Conservation (phyloP, 2,113 vertebrate genomes). For the Macrotis lagotis region DNA sequence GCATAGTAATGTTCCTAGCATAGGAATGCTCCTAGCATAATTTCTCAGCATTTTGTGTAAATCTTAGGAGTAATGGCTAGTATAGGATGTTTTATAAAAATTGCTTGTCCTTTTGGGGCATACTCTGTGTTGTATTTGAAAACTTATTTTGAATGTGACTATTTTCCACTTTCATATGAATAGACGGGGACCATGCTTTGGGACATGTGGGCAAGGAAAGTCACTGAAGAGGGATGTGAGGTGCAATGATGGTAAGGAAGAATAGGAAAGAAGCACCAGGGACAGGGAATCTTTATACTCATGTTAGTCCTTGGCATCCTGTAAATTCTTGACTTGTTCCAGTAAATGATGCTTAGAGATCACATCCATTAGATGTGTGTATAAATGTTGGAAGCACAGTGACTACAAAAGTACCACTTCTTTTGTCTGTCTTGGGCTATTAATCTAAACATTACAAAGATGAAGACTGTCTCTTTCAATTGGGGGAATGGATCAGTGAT, state of each 20-base stretch:
- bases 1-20: neutral
- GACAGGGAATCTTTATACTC: neutral
- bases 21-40: too few species aligned
- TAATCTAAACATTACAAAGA: neutral
- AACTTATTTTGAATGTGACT: neutral
- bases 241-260: neutral
- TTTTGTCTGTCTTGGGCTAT: neutral
- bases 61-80: neutral
- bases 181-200: neutral
- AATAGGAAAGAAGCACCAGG: neutral
- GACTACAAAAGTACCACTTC: neutral
- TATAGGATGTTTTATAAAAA: too few species aligned
- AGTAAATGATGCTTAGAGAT: neutral
- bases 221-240: neutral
- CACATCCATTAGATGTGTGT: neutral
- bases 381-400: neutral
- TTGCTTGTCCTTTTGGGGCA: neutral
- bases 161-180: neutral
- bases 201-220: neutral
- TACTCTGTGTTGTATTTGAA: neutral
- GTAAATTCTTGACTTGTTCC: neutral
- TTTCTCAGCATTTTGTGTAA: too few species aligned
- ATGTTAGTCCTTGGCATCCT: neutral
- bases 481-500: neutral
- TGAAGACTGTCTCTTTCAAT: neutral